A percentile compares a stretch with the other conserved stretches of the same genome.
phyloP scores from a whole-genome alignment of 2,888 invertebrate genomes.

The Eutolmus rufibarbis region DNA sequence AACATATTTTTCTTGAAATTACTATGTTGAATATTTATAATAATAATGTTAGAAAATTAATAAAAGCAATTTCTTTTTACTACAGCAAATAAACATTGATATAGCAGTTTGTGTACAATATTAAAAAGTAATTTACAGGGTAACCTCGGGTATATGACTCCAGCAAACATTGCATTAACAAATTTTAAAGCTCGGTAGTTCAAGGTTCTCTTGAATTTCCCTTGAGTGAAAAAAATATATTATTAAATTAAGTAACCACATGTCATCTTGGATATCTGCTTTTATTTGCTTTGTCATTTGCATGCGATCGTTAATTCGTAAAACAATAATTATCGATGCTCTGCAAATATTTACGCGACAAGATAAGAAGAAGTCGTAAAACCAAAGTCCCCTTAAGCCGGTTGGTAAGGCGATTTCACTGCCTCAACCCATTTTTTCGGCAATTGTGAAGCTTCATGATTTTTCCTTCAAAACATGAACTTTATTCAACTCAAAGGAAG shows the following conservation, averaged over 20 bases:
- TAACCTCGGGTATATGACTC: neutral
- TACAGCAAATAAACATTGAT: neutral
- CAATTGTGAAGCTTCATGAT: neutral
- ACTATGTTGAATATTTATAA: constrained; percentile 44
- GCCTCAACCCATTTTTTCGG: neutral
- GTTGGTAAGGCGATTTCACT: neutral
- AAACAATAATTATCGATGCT: neutral
- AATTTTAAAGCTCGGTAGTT: neutral
- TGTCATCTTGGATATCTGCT: neutral
- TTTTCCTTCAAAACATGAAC: neutral
- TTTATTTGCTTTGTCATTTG: neutral
- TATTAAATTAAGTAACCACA: neutral
- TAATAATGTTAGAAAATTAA: constrained; percentile 5
- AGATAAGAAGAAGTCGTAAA: neutral
- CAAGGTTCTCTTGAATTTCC: neutral
- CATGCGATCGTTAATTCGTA: neutral
- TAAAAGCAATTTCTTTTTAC: no score
- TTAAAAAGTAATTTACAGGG: neutral
- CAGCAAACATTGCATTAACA: neutral
- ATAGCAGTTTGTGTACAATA: neutral
- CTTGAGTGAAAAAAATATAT: neutral
- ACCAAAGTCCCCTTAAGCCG: neutral
- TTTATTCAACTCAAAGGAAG: neutral
- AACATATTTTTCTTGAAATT: no score
- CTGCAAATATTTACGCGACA: neutral